A percentile compares a stretch with the other conserved stretches of the same genome.
Conservation (phyloP, 1,140 invertebrate genomes). For the Drosophila punjabiensis region DNA sequence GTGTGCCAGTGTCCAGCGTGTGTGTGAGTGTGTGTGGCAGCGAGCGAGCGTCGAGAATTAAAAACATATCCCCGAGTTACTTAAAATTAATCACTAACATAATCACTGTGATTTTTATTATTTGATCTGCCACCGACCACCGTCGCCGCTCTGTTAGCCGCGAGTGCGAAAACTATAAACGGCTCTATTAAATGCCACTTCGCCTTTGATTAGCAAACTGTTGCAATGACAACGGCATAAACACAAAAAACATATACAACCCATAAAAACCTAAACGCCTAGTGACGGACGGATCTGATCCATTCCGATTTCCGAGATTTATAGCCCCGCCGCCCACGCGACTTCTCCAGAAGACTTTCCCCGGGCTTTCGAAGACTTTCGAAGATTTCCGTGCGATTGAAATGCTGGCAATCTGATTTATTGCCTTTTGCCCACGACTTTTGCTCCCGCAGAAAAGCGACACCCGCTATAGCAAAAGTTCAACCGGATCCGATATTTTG, state of each 20-base stretch:
- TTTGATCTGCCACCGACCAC: conserved; percentile 53
- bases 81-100: conserved; percentile 84
- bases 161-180: conserved; percentile 67
- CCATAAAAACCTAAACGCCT: conserved; percentile 49
- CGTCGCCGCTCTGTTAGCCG: conserved; percentile 18
- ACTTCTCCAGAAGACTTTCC: conserved; percentile 33
- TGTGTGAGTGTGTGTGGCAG: conserved; percentile 32
- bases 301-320: conserved; percentile 34
- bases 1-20: conserved; percentile 22
- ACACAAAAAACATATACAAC: conserved; percentile 38
- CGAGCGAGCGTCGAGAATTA: conserved; percentile 72
- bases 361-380: conserved; percentile 19
- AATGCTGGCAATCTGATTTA: conserved; percentile 64
- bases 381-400: conserved; percentile 39
- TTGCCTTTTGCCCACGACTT: conserved; percentile 49
- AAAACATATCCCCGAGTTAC: conserved; percentile 83
- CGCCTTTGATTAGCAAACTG: conserved; percentile 50
- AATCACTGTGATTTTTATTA: conserved; percentile 83
- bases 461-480: conserved; percentile 40
- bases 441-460: conserved; percentile 26
- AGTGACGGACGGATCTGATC: conserved; percentile 22
- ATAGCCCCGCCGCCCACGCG: conserved; percentile 41
- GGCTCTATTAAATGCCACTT: conserved; percentile 49
- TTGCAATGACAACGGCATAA: conserved; percentile 56
- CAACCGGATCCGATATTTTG: conserved; percentile 29